phyloP scores from a whole-genome alignment of 2,797 vertebrate genomes.

The Mus spretus region DNA sequence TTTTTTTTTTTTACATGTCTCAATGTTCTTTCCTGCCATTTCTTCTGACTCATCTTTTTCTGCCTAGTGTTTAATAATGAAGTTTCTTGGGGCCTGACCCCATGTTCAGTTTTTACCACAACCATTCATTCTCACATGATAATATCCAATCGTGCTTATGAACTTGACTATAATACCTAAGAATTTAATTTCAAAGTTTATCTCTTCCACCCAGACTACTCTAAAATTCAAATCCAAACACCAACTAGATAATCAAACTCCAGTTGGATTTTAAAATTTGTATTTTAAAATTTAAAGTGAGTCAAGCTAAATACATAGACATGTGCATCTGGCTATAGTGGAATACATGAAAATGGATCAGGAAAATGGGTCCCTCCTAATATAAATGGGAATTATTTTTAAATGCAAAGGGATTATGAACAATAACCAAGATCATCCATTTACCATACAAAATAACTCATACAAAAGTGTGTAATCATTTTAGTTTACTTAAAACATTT shows the following conservation, averaged over 20 bases:
- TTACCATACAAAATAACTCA: not conserved
- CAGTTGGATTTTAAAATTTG: constrained; percentile 7
- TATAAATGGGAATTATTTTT: not conserved
- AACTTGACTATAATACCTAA: not conserved
- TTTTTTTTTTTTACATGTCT: not conserved
- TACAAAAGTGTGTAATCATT: not conserved
- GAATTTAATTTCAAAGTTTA: constrained; percentile 20
- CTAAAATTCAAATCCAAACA: constrained; percentile 45
- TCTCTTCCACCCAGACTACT: constrained; percentile 29
- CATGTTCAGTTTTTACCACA: not conserved
- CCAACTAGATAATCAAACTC: not conserved
- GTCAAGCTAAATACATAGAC: constrained; percentile 27
- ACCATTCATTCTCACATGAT: constrained; percentile 31
- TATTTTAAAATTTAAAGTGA: constrained; percentile 37
- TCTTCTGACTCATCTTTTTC: constrained; percentile 5
- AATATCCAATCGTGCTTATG: not conserved
- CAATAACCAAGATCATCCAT: not conserved
- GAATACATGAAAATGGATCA: not conserved
- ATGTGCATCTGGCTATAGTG: not conserved
- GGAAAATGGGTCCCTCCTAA: not conserved
- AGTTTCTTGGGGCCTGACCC: not conserved
- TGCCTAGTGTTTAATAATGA: not conserved
- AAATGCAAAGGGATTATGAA: constrained; percentile 20
- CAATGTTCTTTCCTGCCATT: not conserved
- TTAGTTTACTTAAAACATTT: constrained; percentile 1